Conservation (phyloP, 2,113 vertebrate species). For the Mus pahari region DNA sequence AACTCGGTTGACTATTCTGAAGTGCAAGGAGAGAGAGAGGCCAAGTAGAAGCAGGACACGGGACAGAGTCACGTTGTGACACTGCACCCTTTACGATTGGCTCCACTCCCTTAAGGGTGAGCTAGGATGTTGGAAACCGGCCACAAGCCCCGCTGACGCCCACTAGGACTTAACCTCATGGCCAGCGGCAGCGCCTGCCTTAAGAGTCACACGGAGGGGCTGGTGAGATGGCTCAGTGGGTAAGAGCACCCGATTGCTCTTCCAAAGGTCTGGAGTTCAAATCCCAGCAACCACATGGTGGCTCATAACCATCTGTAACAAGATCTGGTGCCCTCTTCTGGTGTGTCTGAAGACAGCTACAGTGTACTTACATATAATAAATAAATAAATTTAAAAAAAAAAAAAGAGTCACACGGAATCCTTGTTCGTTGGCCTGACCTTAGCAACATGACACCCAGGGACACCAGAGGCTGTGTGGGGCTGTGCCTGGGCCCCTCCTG, state of each 20-base stretch:
- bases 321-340: no score
- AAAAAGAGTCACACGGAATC: not conserved
- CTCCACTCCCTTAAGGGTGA: not conserved
- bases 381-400: no score
- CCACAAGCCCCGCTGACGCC: not conserved
- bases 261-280: no score
- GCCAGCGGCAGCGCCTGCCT: not conserved
- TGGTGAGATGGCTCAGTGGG: no score
- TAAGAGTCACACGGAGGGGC: no score
- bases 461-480: not conserved
- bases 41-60: not conserved
- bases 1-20: not conserved
- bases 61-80: not conserved
- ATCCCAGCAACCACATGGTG: no score
- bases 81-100: not conserved
- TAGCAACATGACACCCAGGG: not conserved
- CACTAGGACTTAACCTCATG: not conserved
- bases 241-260: no score
- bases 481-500: rapidly evolving
- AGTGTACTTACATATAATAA: no score
- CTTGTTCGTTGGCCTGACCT: not conserved
- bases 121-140: not conserved
- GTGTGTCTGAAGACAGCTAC: no score
- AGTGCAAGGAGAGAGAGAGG: not conserved
- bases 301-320: no score